Evolutionary conservation across 2,888 invertebrate genomes (phyloP).

Genomic region (Icerya purchasi): DNA sequence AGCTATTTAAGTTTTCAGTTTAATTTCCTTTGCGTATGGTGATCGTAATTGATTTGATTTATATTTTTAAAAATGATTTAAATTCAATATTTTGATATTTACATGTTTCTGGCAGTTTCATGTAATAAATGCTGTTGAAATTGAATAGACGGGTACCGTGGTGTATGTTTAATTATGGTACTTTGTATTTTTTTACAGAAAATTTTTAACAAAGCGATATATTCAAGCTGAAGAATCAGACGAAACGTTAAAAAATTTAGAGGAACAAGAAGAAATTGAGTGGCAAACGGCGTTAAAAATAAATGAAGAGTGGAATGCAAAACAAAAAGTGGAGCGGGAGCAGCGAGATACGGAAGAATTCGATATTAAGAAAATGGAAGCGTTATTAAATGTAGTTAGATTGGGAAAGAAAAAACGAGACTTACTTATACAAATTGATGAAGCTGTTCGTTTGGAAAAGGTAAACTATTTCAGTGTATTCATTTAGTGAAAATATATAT

Average conservation of each 20-base stretch:
- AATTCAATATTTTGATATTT: too few species aligned
- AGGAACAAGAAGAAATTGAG: slow-evolving; percentile 4
- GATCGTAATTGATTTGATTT: too few species aligned
- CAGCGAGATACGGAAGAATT: slow-evolving; percentile 4
- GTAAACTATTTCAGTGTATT: slow-evolving; percentile 18
- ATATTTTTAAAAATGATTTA: too few species aligned
- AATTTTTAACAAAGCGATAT: slow-evolving; percentile 6
- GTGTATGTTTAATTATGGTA: too few species aligned
- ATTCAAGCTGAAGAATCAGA: slow-evolving; percentile 2
- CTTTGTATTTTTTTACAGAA: too few species aligned
- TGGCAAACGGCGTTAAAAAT: slow-evolving; percentile 5
- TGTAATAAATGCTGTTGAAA: too few species aligned
- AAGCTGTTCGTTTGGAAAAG: slow-evolving; percentile 31
- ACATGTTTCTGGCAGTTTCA: too few species aligned
- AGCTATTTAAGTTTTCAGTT: too few species aligned
- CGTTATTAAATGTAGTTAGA: slow-evolving; percentile 22
- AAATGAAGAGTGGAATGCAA: slow-evolving; percentile 9
- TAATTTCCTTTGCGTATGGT: too few species aligned
- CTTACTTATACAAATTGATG: slow-evolving; percentile 18
- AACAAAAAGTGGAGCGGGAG: not conserved
- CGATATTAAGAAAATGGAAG: not conserved
- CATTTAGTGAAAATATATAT: too few species aligned
- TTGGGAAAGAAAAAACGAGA: slow-evolving; percentile 17
- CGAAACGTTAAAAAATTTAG: slow-evolving; percentile 3
- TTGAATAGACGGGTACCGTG: too few species aligned